These are phyloP conservation scores for Typhlichthys eigenmanni DNA, from an alignment of 2,797 vertebrate species.

Conservation along the genomic window DNA sequence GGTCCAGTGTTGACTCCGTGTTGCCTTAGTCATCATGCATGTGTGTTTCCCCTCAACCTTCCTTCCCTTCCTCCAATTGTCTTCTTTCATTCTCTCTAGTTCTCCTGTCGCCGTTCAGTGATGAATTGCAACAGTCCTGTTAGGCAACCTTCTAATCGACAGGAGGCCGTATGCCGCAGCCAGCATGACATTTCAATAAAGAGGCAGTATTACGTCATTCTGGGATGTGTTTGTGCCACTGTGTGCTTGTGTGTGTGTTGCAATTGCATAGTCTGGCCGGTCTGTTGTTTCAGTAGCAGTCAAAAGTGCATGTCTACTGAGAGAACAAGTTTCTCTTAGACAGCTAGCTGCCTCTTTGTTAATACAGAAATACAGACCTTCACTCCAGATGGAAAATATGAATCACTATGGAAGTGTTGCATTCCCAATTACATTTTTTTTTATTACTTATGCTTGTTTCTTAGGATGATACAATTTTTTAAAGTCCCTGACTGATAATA, in stretches of 20 bases:
- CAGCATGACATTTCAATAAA: slow-evolving; percentile 69
- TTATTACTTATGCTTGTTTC: background rate
- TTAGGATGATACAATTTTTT: background rate
- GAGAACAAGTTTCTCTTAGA: slow-evolving; percentile 49
- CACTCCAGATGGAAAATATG: slow-evolving; percentile 36
- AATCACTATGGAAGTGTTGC: slow-evolving; percentile 38
- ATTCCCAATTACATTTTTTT: background rate
- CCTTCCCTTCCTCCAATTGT: background rate
- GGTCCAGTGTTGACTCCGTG: no score
- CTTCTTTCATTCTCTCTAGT: background rate
- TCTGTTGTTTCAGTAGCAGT: slow-evolving; percentile 59
- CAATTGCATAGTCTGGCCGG: slow-evolving; percentile 27
- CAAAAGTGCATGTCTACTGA: slow-evolving; percentile 55
- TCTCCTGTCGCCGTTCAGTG: slow-evolving; percentile 31
- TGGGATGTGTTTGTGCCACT: background rate
- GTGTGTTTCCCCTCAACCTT: background rate
- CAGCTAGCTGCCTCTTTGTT: slow-evolving; percentile 49
- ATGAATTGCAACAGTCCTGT: slow-evolving; percentile 70
- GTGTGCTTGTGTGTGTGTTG: slow-evolving; percentile 1
- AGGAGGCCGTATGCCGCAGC: slow-evolving; percentile 55
- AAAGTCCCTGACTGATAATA: no score
- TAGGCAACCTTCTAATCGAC: slow-evolving; percentile 62
- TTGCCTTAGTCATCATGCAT: no score
- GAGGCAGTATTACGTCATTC: slow-evolving; percentile 52
- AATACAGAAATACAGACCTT: slow-evolving; percentile 47